Evolutionary conservation across 2,888 invertebrate genomes (phyloP).

Genomic region (Spilosoma lubricipeda): DNA sequence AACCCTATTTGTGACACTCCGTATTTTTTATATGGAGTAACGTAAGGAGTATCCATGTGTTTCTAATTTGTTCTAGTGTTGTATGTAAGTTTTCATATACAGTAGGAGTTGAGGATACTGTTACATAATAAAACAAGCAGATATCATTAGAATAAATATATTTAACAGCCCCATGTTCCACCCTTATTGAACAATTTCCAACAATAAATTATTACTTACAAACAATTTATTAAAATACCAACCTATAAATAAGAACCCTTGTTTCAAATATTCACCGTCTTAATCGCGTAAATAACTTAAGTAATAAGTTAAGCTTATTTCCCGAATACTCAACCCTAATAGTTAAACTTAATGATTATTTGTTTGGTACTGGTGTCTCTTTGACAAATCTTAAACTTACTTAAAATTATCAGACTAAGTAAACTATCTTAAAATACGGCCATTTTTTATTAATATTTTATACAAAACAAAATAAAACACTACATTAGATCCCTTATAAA

Average conservation of each 20-base stretch:
- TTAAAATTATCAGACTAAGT: slow-evolving; percentile 44
- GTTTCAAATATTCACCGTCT: slow-evolving; percentile 33
- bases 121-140: slow-evolving; percentile 6
- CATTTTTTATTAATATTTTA: slow-evolving; percentile 54
- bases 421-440: slow-evolving; percentile 63
- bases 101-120: too few species aligned
- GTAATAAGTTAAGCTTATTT: slow-evolving; percentile 23
- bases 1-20: too few species aligned
- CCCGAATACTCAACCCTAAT: slow-evolving; percentile 31
- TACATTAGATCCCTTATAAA: slow-evolving; percentile 37
- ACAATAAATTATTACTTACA: slow-evolving; percentile 48
- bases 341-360: slow-evolving; percentile 69
- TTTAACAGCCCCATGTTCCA: slow-evolving; percentile 38
- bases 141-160: slow-evolving; percentile 41
- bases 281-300: slow-evolving; percentile 18
- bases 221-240: slow-evolving; percentile 42
- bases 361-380: slow-evolving; percentile 78
- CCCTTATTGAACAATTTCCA: slow-evolving; percentile 31
- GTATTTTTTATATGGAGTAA: too few species aligned
- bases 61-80: too few species aligned
- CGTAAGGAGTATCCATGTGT: too few species aligned
- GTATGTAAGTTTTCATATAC: too few species aligned
- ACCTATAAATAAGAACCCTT: slow-evolving; percentile 34
- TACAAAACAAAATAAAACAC: slow-evolving; percentile 26
- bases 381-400: slow-evolving; percentile 53